A percentile compares a stretch with the other conserved stretches of the same genome.
Evolutionary conservation across 2,888 invertebrate genomes (phyloP).

Genomic region (Melanotus villosus): DNA sequence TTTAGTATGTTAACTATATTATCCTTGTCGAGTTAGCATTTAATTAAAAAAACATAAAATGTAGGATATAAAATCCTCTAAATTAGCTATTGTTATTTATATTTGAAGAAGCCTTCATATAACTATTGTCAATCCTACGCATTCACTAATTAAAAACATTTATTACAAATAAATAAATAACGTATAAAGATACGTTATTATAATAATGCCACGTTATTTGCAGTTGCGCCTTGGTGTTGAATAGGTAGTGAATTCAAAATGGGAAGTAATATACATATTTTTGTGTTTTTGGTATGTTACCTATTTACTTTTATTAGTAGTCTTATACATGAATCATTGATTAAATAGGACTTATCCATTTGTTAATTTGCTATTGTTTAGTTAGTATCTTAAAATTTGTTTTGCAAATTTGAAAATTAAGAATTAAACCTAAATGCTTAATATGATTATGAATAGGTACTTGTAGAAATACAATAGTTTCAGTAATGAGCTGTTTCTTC

Average conservation of each 20-base stretch:
- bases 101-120: not conserved
- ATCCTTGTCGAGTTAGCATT: too few species aligned
- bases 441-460: too few species aligned
- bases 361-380: too few species aligned
- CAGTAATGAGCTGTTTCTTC: too few species aligned
- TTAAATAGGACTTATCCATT: too few species aligned
- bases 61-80: not conserved
- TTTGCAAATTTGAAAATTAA: too few species aligned
- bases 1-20: too few species aligned
- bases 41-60: too few species aligned
- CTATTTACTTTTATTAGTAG: not conserved
- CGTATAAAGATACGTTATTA: not conserved
- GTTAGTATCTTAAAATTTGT: too few species aligned
- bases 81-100: not conserved
- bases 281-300: not conserved
- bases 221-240: not conserved
- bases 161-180: constrained; percentile 3
- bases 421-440: too few species aligned
- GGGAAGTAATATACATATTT: not conserved
- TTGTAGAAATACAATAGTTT: too few species aligned
- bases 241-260: not conserved
- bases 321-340: too few species aligned
- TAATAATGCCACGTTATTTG: not conserved
- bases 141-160: not conserved
- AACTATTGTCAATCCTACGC: not conserved